Conservation (phyloP, 2,888 invertebrate species). For the Laspeyria flexula region DNA sequence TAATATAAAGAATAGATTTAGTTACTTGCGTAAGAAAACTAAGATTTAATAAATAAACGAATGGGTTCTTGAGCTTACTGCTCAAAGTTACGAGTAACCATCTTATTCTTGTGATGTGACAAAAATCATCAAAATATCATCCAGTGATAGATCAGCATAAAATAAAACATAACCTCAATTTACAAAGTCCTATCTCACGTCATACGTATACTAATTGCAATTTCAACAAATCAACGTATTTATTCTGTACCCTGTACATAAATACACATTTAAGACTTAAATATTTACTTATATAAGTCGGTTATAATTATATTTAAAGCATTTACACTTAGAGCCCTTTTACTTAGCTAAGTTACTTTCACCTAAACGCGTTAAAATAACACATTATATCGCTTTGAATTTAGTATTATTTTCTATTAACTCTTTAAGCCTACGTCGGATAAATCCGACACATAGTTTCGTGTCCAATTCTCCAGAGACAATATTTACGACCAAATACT, state of each 20-base stretch:
- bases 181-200: neutral
- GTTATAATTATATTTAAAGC: constrained; percentile 51
- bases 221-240: constrained; percentile 4
- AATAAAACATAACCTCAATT: neutral
- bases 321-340: constrained; percentile 45
- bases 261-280: constrained; percentile 31
- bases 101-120: neutral
- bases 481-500: too few relatives aligned
- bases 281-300: constrained; percentile 25
- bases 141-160: neutral
- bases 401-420: too few relatives aligned
- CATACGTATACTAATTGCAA: neutral
- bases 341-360: constrained; percentile 14
- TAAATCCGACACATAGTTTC: too few relatives aligned
- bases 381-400: too few relatives aligned
- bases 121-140: neutral
- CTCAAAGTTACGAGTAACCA: neutral
- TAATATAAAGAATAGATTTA: too few relatives aligned
- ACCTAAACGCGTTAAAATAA: neutral
- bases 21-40: too few relatives aligned
- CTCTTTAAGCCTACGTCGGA: too few relatives aligned
- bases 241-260: constrained; percentile 46
- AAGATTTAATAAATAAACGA: too few relatives aligned
- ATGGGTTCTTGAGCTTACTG: too few relatives aligned
- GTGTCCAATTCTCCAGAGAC: too few relatives aligned